Evolutionary conservation across 2,888 invertebrate species (phyloP).

Genomic region (Leptopilina syphax): DNA sequence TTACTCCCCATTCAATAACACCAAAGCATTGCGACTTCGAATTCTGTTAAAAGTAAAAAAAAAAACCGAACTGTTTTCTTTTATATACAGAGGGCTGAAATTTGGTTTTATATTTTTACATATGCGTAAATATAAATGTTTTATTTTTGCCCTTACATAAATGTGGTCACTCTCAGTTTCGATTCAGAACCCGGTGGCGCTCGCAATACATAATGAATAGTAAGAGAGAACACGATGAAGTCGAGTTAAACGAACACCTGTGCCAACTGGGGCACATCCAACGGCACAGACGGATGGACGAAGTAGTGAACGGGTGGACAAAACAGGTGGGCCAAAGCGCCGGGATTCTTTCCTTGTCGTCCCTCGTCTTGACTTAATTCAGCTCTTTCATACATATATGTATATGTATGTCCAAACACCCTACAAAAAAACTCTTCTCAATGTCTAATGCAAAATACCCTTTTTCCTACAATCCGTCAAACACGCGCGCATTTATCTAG

Average conservation of each 20-base stretch:
- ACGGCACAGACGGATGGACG: slow-evolving; percentile 62
- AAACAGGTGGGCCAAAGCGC: slow-evolving; percentile 72
- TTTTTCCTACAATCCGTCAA: not conserved
- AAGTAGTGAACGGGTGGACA: slow-evolving; percentile 71
- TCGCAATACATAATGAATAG: slow-evolving; percentile 61
- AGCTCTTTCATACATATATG: slow-evolving; percentile 8
- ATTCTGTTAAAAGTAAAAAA: no score
- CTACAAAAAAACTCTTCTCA: slow-evolving; percentile 21
- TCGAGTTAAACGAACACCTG: slow-evolving; percentile 73
- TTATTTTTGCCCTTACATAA: slow-evolving; percentile 4
- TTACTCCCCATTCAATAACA: no score
- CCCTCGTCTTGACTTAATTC: slow-evolving; percentile 47
- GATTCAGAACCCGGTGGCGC: slow-evolving; percentile 56
- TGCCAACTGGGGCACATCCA: slow-evolving; percentile 75
- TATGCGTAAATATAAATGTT: not conserved
- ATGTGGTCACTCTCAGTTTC: slow-evolving; percentile 59
- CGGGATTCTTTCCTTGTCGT: slow-evolving; percentile 64
- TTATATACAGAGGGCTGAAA: no score
- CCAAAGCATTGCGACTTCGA: no score
- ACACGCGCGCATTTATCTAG: slow-evolving; percentile 12
- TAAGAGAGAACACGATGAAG: slow-evolving; percentile 53
- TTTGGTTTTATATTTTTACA: not conserved
- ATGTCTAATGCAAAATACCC: not conserved
- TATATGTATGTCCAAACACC: not conserved
- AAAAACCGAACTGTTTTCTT: no score